A percentile compares a stretch with the other conserved stretches of the same genome.
phyloP scores from a whole-genome alignment of 1,140 invertebrate genomes.

The Polypedilum vanderplanki region DNA sequence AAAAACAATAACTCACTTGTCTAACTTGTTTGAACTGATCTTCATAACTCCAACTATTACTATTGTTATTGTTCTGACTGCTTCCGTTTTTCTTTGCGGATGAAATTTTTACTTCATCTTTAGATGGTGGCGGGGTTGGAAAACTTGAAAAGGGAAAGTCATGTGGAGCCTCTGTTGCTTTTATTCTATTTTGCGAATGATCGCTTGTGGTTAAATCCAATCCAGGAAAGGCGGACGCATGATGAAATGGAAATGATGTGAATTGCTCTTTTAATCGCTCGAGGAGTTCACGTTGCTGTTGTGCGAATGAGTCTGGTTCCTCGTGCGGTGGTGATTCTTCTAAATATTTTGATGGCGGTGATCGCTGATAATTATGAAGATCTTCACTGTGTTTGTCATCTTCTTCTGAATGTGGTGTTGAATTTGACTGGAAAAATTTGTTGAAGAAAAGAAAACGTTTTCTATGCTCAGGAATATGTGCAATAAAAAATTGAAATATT shows the following conservation, averaged over 20 bases:
- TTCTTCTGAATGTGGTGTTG: conserved; percentile 21
- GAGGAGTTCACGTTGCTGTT: conserved; percentile 1
- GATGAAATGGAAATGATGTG: conserved; percentile 11
- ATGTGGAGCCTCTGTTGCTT: background rate
- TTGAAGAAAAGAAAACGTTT: background rate
- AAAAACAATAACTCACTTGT: conserved; percentile 17
- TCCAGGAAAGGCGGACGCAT: background rate
- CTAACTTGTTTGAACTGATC: conserved; percentile 29
- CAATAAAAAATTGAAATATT: no score
- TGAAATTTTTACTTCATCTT: conserved; percentile 22
- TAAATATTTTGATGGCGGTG: conserved; percentile 24
- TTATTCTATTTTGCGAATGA: background rate
- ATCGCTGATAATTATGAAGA: background rate
- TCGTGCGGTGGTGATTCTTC: conserved; percentile 23
- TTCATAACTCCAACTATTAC: conserved; percentile 17
- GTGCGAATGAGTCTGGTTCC: background rate
- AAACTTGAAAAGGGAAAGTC: background rate
- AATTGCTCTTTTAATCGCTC: conserved; percentile 19
- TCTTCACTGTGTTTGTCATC: conserved; percentile 23
- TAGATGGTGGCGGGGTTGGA: conserved; percentile 5
- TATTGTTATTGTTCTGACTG: background rate
- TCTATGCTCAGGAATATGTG: background rate
- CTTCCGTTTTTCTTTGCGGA: background rate
- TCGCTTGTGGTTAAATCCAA: background rate
- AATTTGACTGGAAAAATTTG: background rate